Evolutionary conservation across 2,797 vertebrate genomes (phyloP), one percentile per base, ranked within the genome.

Genomic region (Pterois miles): DNA sequence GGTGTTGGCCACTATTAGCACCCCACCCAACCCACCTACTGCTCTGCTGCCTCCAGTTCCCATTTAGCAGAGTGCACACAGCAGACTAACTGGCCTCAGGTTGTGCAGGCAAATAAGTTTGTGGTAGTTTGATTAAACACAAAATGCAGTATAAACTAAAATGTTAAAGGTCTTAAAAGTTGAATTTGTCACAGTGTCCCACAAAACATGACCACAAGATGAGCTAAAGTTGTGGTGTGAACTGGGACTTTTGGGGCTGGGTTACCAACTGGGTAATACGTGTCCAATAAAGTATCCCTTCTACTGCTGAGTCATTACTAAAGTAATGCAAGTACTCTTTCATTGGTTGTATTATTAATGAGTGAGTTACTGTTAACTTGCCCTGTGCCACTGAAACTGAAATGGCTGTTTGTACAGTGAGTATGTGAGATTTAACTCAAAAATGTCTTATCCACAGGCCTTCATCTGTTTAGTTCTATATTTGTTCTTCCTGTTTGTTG

Each of bases 401-500:
- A 34, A 76, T 22, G 57, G n/a, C 48, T 33, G 23, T 64, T 69
- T 65, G 38, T 43, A 36, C n/a, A 65, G 68, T 46, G 8, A 38
- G 6, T 38, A 38, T 3, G 22, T 31, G 65, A 40, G 13, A 34
- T 33, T 58, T 27, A 54, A 27, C 13, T 29, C 53, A 56, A 14
- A 25, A 25, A 56, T 27, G 7, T 25, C 25, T 29, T 20, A 46
- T 46, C 40, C 40, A 20, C 40, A 46, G 40, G 6, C 16, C 18
- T 16, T 46, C 40, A 46, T 46, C 40, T 20, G 40, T 46, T 46
- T 46, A 18, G 40, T 46, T 46, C 40, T 46, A 46, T 46, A 46
- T 46, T 46, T 18, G 40, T 18, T 46, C 38, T n/a, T 65, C 31
- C 16, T 70, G 52, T 81, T 80, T 83, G 52, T 36, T 79, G 33